Evolutionary conservation across 2,888 invertebrate species (phyloP).

Genomic region (Endomychus coccineus): DNA sequence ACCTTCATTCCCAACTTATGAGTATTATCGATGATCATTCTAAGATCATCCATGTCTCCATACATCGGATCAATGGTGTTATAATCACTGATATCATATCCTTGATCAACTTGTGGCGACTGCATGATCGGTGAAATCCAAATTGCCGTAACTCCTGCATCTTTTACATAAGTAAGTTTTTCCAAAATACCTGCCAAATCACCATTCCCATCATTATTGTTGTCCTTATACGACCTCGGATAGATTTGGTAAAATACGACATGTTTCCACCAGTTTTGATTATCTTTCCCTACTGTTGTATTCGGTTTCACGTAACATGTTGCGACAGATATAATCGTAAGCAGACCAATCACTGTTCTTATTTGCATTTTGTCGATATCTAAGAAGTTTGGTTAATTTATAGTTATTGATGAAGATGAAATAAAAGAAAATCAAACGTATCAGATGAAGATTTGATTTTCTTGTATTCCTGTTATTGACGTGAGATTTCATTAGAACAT

Average conservation of each 20-base stretch:
- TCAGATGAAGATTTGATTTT: too few species aligned
- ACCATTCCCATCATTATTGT: slow-evolving; percentile 75
- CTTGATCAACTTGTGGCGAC: slow-evolving; percentile 80
- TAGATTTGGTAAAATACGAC: slow-evolving; percentile 80
- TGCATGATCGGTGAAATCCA: slow-evolving; percentile 82
- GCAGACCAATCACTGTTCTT: too few species aligned
- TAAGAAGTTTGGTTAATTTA: too few species aligned
- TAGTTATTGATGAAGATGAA: too few species aligned
- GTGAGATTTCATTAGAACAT: too few species aligned
- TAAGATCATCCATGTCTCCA: slow-evolving; percentile 67
- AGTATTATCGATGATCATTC: slow-evolving; percentile 49
- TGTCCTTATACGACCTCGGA: slow-evolving; percentile 78
- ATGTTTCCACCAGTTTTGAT: slow-evolving; percentile 67
- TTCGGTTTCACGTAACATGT: too few species aligned
- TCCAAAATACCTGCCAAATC: slow-evolving; percentile 63
- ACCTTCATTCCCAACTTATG: slow-evolving; percentile 49
- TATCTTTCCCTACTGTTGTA: too few species aligned
- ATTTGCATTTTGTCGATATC: too few species aligned
- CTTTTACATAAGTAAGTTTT: slow-evolving; percentile 36
- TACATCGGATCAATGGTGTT: slow-evolving; percentile 63
- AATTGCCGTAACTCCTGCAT: slow-evolving; percentile 64
- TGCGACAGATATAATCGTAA: too few species aligned
- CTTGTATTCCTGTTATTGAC: too few species aligned
- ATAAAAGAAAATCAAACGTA: too few species aligned
- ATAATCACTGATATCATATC: slow-evolving; percentile 80